phyloP scores from a whole-genome alignment of 2,888 invertebrate species.

The Rapana venosa region DNA sequence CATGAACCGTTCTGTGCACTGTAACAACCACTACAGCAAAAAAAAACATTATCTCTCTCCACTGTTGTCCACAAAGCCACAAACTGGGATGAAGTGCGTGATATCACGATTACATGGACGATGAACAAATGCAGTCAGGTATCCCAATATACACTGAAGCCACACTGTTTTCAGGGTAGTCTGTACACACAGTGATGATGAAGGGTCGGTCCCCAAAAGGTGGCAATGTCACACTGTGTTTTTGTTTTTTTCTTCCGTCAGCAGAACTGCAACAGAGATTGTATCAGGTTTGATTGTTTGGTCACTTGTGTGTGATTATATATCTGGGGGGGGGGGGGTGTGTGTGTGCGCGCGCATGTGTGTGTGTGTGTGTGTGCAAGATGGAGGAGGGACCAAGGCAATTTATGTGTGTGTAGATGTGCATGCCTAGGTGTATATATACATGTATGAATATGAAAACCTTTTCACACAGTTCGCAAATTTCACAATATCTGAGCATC shows the following conservation, averaged over 20 bases:
- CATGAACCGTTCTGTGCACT: too few relatives aligned
- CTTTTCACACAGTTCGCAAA: too few relatives aligned
- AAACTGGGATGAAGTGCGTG: background rate
- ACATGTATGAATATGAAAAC: too few relatives aligned
- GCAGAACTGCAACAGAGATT: slow-evolving; percentile 7
- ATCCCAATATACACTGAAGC: background rate
- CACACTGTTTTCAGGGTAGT: background rate
- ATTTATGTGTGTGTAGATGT: background rate
- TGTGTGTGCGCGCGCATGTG: background rate
- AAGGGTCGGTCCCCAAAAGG: background rate
- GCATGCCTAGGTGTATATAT: background rate
- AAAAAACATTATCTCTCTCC: background rate
- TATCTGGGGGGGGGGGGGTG: background rate
- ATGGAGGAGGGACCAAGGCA: background rate
- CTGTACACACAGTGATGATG: background rate
- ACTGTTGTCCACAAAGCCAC: background rate
- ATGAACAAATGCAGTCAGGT: slow-evolving; percentile 4
- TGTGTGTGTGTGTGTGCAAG: background rate
- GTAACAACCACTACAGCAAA: too few relatives aligned
- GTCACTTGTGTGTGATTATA: background rate
- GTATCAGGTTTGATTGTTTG: background rate
- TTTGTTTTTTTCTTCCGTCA: background rate
- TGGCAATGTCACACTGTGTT: background rate
- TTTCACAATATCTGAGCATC: background rate
- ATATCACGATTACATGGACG: background rate